phyloP scores from a whole-genome alignment of 2,113 vertebrate species.

The Fulmarus glacialis region DNA sequence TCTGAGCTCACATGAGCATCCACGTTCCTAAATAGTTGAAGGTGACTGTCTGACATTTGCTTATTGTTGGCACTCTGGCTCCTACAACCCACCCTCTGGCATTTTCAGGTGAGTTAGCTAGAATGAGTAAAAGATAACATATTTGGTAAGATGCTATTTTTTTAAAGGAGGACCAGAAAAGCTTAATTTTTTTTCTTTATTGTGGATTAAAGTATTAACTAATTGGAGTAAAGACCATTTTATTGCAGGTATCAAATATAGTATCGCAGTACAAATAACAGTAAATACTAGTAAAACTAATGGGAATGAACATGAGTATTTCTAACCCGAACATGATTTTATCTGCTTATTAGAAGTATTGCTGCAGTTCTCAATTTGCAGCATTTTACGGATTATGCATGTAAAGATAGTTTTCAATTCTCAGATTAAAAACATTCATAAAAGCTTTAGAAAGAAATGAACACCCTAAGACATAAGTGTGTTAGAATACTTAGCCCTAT shows the following conservation, averaged over 20 bases:
- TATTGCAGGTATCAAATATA: not conserved
- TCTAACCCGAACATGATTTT: not conserved
- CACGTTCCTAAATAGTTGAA: not conserved
- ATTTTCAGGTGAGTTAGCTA: not conserved
- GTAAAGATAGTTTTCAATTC: not conserved
- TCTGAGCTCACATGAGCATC: not conserved
- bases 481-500: not conserved
- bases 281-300: not conserved
- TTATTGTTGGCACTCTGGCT: not conserved
- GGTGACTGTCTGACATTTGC: not conserved
- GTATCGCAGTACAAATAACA: not conserved
- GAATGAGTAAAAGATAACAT: not conserved
- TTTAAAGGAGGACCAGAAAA: slow-evolving; percentile 10
- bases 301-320: not conserved
- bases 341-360: not conserved
- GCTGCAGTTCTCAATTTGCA: not conserved
- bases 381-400: not conserved
- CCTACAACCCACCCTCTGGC: not conserved
- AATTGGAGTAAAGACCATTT: not conserved
- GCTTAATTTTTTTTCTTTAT: not conserved
- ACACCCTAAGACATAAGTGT: not conserved
- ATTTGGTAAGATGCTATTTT: not conserved
- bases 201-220: not conserved
- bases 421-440: not conserved
- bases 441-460: not conserved